Percentiles rank a stretch among this genome's conserved stretches.
Conservation (phyloP, 2,797 vertebrate species). For the Argya squamiceps region DNA sequence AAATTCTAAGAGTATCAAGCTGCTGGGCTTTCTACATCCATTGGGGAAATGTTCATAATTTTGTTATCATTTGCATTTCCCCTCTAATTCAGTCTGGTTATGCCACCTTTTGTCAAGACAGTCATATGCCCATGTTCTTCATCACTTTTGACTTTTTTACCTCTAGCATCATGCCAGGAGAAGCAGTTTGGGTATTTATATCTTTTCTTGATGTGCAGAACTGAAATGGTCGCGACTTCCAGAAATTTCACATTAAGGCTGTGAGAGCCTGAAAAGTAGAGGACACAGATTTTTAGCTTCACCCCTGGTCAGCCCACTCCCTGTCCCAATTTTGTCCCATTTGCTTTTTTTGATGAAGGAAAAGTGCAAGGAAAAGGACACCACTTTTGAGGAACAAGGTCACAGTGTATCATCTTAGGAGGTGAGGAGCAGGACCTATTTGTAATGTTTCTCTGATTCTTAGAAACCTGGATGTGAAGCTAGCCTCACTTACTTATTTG, state of each 20-base stretch:
- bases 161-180: neutral
- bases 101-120: neutral
- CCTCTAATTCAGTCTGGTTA: neutral
- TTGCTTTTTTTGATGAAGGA: neutral
- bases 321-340: fast-evolving
- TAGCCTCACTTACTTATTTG: neutral
- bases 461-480: neutral
- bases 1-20: neutral
- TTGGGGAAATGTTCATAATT: neutral
- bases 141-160: neutral
- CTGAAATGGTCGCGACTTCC: neutral
- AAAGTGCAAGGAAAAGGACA: neutral
- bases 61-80: neutral
- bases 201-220: neutral
- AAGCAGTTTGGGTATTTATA: neutral
- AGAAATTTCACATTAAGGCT: neutral
- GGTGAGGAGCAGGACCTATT: neutral
- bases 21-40: neutral
- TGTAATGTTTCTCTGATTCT: neutral
- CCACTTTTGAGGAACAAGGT: neutral
- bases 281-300: neutral
- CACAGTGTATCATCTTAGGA: fast-evolving
- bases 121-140: neutral
- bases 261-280: neutral
- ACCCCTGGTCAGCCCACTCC: fast-evolving